These are phyloP conservation scores for Nesoenas mayeri DNA, from an alignment of 2,113 vertebrate species.

Conservation along the genomic window DNA sequence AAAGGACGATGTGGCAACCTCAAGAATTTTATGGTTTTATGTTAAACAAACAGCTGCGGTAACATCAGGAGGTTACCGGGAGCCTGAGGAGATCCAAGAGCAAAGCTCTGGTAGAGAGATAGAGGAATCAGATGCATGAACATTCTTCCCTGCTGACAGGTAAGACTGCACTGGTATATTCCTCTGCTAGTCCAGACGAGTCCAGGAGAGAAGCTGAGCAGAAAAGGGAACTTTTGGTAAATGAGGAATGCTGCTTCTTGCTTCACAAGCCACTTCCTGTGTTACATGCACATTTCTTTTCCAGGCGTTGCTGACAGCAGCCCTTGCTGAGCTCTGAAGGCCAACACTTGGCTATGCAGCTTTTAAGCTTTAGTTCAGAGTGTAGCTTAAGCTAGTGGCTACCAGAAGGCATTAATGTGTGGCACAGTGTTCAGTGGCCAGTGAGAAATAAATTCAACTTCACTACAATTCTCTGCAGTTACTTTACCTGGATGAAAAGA, in stretches of 20 bases:
- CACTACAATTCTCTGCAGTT: background rate
- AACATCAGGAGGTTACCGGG: slow-evolving; percentile 29
- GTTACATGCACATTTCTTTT: background rate
- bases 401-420: background rate
- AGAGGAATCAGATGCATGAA: background rate
- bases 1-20: slow-evolving; percentile 30
- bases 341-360: background rate
- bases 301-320: background rate
- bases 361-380: background rate
- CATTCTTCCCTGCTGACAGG: slow-evolving; percentile 7
- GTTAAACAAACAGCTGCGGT: slow-evolving; percentile 24
- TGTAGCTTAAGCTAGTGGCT: background rate
- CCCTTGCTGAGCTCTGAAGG: background rate
- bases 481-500: background rate
- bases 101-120: background rate
- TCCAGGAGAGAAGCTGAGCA: background rate
- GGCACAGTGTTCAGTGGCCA: background rate
- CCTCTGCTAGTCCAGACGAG: background rate
- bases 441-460: background rate
- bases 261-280: slow-evolving; percentile 52
- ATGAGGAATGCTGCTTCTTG: slow-evolving; percentile 39
- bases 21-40: slow-evolving; percentile 31
- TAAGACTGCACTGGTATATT: background rate
- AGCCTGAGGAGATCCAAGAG: slow-evolving; percentile 14
- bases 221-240: slow-evolving; percentile 51